These are phyloP conservation scores for Venustoraphidia nigricollis DNA, from an alignment of 2,888 invertebrate genomes.

Conservation along the genomic window DNA sequence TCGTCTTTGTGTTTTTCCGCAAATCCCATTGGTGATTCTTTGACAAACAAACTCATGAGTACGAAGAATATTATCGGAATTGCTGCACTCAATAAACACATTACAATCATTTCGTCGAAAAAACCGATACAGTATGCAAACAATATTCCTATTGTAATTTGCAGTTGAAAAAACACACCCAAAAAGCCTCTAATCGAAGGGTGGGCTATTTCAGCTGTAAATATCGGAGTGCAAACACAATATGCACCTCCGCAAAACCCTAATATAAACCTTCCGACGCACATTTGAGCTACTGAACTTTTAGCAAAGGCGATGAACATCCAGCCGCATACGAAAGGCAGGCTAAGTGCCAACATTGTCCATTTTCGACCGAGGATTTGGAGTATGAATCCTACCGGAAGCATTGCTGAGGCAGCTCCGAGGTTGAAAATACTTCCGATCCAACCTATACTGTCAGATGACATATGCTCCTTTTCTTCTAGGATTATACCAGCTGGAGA, in stretches of 20 bases:
- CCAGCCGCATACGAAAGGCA: slow-evolving; percentile 17
- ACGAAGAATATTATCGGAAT: slow-evolving; percentile 44
- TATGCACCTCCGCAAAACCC: slow-evolving; percentile 44
- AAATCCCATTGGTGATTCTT: slow-evolving; percentile 55
- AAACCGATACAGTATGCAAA: slow-evolving; percentile 55
- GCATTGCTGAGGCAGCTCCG: slow-evolving; percentile 20
- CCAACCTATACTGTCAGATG: slow-evolving; percentile 14
- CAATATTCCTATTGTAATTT: slow-evolving; percentile 62
- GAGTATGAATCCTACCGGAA: slow-evolving; percentile 17
- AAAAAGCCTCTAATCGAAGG: slow-evolving; percentile 60
- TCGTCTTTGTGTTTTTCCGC: slow-evolving; percentile 33
- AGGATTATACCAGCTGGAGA: slow-evolving; percentile 28
- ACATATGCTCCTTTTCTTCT: slow-evolving; percentile 12
- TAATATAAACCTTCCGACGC: slow-evolving; percentile 20
- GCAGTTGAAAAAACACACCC: slow-evolving; percentile 67
- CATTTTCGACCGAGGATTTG: slow-evolving; percentile 16
- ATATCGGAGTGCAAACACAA: slow-evolving; percentile 68
- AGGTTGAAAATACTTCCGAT: slow-evolving; percentile 18
- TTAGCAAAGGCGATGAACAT: slow-evolving; percentile 12
- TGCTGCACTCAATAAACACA: slow-evolving; percentile 46
- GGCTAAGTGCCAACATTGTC: slow-evolving; percentile 15
- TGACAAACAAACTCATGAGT: slow-evolving; percentile 50
- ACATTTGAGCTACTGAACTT: slow-evolving; percentile 9
- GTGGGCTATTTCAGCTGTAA: slow-evolving; percentile 71
- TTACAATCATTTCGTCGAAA: slow-evolving; percentile 43